Conservation (phyloP, 2,888 invertebrate genomes). For the Peribatodes rhomboidaria region DNA sequence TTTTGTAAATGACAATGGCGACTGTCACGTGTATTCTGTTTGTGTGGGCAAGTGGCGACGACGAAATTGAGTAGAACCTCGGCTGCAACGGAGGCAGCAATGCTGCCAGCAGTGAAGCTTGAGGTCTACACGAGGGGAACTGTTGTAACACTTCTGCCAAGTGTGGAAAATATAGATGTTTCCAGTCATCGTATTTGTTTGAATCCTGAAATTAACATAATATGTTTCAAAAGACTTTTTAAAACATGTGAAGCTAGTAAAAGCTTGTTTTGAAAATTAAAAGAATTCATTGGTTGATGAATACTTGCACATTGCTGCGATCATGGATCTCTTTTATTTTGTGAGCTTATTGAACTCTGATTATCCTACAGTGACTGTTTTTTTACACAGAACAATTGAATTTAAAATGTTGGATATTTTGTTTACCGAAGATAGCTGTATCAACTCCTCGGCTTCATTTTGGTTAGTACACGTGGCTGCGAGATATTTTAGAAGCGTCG, state of each 20-base stretch:
- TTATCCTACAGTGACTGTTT: background rate
- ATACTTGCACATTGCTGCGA: too few species aligned
- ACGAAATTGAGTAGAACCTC: slow-evolving; percentile 97
- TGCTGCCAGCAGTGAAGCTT: slow-evolving; percentile 92
- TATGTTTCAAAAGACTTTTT: too few species aligned
- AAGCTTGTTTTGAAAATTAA: background rate
- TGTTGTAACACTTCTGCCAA: slow-evolving; percentile 94
- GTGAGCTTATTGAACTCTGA: background rate
- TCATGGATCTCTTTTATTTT: too few species aligned
- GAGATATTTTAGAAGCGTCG: slow-evolving; percentile 93
- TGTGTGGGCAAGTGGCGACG: slow-evolving; percentile 91
- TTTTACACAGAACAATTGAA: background rate
- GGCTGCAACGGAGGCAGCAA: slow-evolving; percentile 95
- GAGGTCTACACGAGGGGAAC: slow-evolving; percentile 94
- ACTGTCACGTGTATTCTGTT: slow-evolving; percentile 96
- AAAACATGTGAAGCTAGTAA: too few species aligned
- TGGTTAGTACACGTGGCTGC: slow-evolving; percentile 91
- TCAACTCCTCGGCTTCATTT: slow-evolving; percentile 90
- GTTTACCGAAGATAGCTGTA: slow-evolving; percentile 90
- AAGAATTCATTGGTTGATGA: background rate
- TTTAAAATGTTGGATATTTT: background rate
- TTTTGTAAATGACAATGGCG: slow-evolving; percentile 94
- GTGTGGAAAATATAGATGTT: slow-evolving; percentile 94
- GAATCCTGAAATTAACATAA: slow-evolving; percentile 88
- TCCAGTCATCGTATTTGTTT: slow-evolving; percentile 96